Evolutionary conservation across 2,113 vertebrate species (phyloP).

Genomic region (Steatornis caripensis): DNA sequence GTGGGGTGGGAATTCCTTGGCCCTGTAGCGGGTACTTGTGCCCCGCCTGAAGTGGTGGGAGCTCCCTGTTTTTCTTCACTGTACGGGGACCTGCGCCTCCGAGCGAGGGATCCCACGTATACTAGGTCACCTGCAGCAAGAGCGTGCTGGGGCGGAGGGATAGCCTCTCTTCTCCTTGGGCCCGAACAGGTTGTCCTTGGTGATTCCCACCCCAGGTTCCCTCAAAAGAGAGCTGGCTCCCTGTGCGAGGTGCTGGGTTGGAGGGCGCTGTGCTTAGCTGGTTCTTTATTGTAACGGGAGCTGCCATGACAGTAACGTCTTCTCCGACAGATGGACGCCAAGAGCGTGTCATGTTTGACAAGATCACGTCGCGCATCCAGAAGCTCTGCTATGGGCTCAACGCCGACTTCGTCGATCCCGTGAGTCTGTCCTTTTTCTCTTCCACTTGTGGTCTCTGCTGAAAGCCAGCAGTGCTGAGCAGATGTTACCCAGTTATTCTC

Average conservation of each 20-base stretch:
- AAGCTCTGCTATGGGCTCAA: constrained; percentile 97
- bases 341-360: constrained; percentile 94
- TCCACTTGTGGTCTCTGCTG: background rate
- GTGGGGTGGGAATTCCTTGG: background rate
- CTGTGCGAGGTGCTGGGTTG: accelerated
- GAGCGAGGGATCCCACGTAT: background rate
- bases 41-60: too few relatives aligned
- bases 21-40: accelerated
- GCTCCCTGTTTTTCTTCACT: background rate
- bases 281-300: accelerated
- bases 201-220: accelerated
- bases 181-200: background rate
- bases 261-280: accelerated
- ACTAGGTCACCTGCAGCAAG: too few relatives aligned
- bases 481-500: background rate
- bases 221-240: background rate
- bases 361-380: constrained; percentile 96
- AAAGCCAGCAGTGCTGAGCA: too few relatives aligned
- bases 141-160: accelerated
- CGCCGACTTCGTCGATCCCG: constrained; percentile 91
- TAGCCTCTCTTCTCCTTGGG: too few relatives aligned
- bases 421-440: constrained; percentile 73
- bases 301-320: accelerated
- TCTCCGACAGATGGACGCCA: constrained; percentile 83
- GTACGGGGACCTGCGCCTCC: accelerated